Base-by-base conservation (phyloP, 2,888 invertebrate genomes). In the Fragum whitleyi region DNA sequence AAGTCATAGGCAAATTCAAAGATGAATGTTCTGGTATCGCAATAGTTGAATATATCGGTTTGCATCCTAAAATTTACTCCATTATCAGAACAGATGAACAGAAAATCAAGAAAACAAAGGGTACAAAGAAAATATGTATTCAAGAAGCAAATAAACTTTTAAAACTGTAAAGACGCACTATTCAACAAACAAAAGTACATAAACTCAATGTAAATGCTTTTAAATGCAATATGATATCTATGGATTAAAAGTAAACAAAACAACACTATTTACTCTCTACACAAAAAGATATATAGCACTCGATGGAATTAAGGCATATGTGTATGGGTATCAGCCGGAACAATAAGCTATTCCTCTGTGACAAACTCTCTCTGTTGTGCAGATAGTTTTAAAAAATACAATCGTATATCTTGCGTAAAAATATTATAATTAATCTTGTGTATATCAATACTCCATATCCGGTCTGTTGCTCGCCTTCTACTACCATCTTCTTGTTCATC, bases 351-450 rank as follows among this genome's bases (percentile, higher is more conserved):
- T 69, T 74, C 78, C 42, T 78, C 78, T 69, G 72, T 72, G 14
- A 77, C 67, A 77, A 77, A 77, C 11, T 71, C 77, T 77, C 77
- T 77, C 68, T 77, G 55, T 73, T 68, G 73, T 74, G 74, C 78
- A 32, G 78, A 74, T 47, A 74, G 23, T 57, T 74, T 78, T 51
- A 78, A 68, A 78, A 74, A 78, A 74, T 11, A 42, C 42, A 42
- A 7, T 42, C 42, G 7, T 42, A 42, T 42, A 42, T 16, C 42
- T 42, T 42, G 42, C 16, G 42, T 42, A 16, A 42, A 11, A 11
- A 42, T 42, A 42, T 42, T 7, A 16, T 42, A 42, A 42, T 42
- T 16, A 42, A 42, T 42, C 42, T 42, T 42, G 42, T 42, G 42
- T 42, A 42, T 42, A 42, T 42, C 42, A 42, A n/a, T n/a, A n/a